Evolutionary conservation across 2,113 vertebrate species (phyloP).

Genomic region (Alexandromys fortis): DNA sequence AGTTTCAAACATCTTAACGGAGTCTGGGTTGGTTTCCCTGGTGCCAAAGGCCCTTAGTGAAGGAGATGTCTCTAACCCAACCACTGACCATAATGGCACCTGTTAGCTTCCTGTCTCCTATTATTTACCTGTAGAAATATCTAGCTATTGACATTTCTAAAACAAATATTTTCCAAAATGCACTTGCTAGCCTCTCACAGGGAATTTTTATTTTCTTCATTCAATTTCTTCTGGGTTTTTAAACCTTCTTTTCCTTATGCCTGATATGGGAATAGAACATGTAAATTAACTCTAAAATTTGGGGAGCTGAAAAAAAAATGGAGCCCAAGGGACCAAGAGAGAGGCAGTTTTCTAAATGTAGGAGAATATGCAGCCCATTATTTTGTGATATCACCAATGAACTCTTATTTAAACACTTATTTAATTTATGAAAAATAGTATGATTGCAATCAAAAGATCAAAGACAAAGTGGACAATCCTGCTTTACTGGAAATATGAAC

Average conservation of each 20-base stretch:
- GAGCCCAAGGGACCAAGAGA: neutral
- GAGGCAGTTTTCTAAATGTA: slow-evolving; percentile 16
- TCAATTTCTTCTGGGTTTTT: slow-evolving; percentile 57
- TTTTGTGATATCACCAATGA: neutral
- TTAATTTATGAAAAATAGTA: slow-evolving; percentile 45
- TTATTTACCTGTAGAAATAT: slow-evolving; percentile 75
- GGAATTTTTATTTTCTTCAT: slow-evolving; percentile 39
- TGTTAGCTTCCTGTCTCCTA: slow-evolving; percentile 61
- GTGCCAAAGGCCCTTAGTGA: slow-evolving; percentile 56
- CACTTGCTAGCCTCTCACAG: slow-evolving; percentile 22
- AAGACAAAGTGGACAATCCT: slow-evolving; percentile 44
- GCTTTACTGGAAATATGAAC: slow-evolving; percentile 5
- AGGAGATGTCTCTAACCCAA: slow-evolving; percentile 58
- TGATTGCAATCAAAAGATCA: neutral
- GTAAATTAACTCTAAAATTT: slow-evolving; percentile 38
- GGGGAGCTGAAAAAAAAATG: slow-evolving; percentile 14
- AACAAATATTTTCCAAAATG: slow-evolving; percentile 62
- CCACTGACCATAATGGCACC: slow-evolving; percentile 54
- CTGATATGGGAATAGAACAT: neutral
- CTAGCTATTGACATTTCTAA: slow-evolving; percentile 62
- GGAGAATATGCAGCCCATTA: neutral
- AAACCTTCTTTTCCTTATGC: slow-evolving; percentile 37
- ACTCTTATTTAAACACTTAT: neutral
- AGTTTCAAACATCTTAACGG: slow-evolving; percentile 64
- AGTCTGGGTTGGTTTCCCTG: slow-evolving; percentile 68